phyloP scores from a whole-genome alignment of 1,140 invertebrate species.

The Drosophila azteca region DNA sequence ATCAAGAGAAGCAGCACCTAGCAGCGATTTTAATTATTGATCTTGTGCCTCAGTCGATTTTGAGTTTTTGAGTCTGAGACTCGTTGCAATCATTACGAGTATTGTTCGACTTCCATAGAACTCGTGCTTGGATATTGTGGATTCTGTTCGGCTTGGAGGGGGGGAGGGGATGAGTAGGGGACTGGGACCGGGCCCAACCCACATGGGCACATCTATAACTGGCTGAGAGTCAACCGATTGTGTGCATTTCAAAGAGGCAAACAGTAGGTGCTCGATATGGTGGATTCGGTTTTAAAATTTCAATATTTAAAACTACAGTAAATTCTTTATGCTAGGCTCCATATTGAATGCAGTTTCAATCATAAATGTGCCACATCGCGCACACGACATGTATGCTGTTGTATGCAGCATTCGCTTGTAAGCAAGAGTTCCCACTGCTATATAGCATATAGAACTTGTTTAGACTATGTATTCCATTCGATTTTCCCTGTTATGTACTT shows the following conservation, averaged over 20 bases:
- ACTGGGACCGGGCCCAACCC: slow-evolving; percentile 25
- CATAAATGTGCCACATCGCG: no score
- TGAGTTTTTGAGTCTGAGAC: slow-evolving; percentile 15
- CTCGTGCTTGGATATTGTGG: slow-evolving; percentile 47
- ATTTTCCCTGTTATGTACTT: no score
- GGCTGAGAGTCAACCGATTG: slow-evolving; percentile 45
- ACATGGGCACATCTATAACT: slow-evolving; percentile 43
- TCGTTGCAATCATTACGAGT: slow-evolving; percentile 36
- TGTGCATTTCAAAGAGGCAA: slow-evolving; percentile 35
- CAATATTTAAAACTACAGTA: no score
- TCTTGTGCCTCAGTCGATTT: slow-evolving; percentile 49
- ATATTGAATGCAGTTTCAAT: no score
- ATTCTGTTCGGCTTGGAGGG: not conserved
- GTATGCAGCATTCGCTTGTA: no score
- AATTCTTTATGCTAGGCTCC: no score
- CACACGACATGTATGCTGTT: no score
- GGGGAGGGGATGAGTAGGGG: no score
- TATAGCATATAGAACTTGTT: not conserved
- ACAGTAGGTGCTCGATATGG: slow-evolving; percentile 7
- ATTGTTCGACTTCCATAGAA: slow-evolving; percentile 41
- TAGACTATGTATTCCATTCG: no score
- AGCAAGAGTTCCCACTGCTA: not conserved
- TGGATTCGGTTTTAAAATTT: not conserved
- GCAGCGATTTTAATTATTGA: slow-evolving; percentile 57
- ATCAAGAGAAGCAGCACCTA: slow-evolving; percentile 40